Percentiles rank a stretch among this genome's conserved stretches.
Evolutionary conservation across 2,888 invertebrate genomes (phyloP).

Genomic region (Pyrrhia umbra): DNA sequence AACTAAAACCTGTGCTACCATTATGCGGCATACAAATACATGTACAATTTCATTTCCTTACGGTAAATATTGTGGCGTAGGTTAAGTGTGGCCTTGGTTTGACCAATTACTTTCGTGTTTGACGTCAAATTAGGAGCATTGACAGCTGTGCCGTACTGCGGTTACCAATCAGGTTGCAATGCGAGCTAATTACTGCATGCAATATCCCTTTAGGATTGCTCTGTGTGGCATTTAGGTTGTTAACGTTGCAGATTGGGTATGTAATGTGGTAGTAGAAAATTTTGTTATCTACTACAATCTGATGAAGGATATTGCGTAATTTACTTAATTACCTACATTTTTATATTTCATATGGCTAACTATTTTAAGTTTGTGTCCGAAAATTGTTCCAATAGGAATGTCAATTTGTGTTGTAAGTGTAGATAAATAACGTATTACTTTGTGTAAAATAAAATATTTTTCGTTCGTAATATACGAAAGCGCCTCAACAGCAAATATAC

Average conservation of each 20-base stretch:
- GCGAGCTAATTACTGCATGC: slow-evolving; percentile 49
- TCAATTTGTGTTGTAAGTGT: too few relatives aligned
- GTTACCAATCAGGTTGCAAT: slow-evolving; percentile 43
- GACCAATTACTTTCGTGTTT: slow-evolving; percentile 42
- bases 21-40: too few relatives aligned
- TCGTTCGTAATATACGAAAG: background rate
- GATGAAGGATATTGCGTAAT: too few relatives aligned
- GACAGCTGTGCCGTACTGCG: slow-evolving; percentile 42
- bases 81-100: slow-evolving; percentile 4
- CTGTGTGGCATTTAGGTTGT: slow-evolving; percentile 9
- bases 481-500: slow-evolving; percentile 4
- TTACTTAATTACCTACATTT: too few relatives aligned
- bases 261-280: background rate
- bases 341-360: too few relatives aligned
- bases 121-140: slow-evolving; percentile 50
- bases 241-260: slow-evolving; percentile 7
- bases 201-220: slow-evolving; percentile 48
- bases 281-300: background rate
- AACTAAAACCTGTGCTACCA: too few relatives aligned
- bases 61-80: background rate
- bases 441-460: background rate
- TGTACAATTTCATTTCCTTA: too few relatives aligned
- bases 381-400: too few relatives aligned
- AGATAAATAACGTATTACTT: background rate
- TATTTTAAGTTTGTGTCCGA: too few relatives aligned